Evolutionary conservation across 2,888 invertebrate genomes (phyloP), one percentile per base, ranked within the genome.

Genomic region (Patella caerulea): DNA sequence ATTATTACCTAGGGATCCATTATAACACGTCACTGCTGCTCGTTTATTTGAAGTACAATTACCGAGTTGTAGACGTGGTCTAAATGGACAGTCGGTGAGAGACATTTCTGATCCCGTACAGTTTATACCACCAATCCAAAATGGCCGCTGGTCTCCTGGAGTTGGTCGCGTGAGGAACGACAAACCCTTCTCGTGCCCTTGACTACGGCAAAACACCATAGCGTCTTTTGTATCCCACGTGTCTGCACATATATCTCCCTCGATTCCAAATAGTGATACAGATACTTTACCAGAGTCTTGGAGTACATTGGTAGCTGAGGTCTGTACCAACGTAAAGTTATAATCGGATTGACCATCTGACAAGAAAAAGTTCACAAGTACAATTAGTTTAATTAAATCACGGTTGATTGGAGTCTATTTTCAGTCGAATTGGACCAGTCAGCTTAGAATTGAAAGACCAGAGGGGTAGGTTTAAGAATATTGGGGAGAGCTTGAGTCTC

Each of bases 201-300:
- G 78, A 12, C 79, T 76, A 45, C 83, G 81, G 79, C 89, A 89
- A 71, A 87, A 78, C 1, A 88, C 87, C 0, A 71, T 76, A 0
- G 89, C 88, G 29, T 88, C 89, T 0, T 73, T 76, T 75, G 86
- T 86, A 29, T 83, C 85, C 86, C 87, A 88, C 71, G 81, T 82
- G 3, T 77, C 79, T 74, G 84, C 83, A 78, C 88, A 88, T 24
- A 88, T 94, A 93, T 88, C 94, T 71, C 87, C 88, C 19, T 78
- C 81, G 19, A 83, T 82, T 15, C 85, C 85, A 90, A 54, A 91
- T 90, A 45, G 91, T 0, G 79, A 82, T 9, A 87, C 87, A 14
- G 77, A 79, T n/a, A 87, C 78, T 14, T 77, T 74, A 1, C 81
- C 83, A 19, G 65, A 65, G n/a, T n/a, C n/a, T 19, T 65, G n/a